Percentiles rank a stretch among this genome's conserved stretches.
Evolutionary conservation across 2,113 vertebrate genomes (phyloP).

Genomic region (Spheniscus mendiculus): DNA sequence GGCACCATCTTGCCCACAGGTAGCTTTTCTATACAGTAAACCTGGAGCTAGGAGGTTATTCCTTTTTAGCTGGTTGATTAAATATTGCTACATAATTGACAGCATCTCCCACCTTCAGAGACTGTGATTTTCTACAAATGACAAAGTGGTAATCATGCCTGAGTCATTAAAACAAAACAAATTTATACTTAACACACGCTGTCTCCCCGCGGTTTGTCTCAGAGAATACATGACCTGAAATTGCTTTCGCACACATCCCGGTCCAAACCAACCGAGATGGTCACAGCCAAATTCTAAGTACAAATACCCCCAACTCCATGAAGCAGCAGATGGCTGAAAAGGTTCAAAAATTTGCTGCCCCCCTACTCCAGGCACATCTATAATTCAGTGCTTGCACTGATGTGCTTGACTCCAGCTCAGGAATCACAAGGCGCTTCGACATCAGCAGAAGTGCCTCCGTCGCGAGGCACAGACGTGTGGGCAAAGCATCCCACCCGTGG

Average conservation of each 20-base stretch:
- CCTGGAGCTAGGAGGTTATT: neutral
- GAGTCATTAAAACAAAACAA: neutral
- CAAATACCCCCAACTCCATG: neutral
- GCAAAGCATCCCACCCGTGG: neutral
- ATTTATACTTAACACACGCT: neutral
- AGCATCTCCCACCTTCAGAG: neutral
- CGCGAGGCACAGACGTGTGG: neutral
- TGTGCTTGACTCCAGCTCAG: neutral
- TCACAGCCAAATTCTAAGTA: neutral
- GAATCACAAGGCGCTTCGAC: accelerated
- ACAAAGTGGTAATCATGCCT: neutral
- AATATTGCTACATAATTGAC: neutral
- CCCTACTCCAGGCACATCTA: neutral
- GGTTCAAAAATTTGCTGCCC: neutral
- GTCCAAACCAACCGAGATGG: neutral
- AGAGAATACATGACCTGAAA: neutral
- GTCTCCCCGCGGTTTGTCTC: neutral
- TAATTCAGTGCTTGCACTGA: neutral
- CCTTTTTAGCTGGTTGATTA: neutral
- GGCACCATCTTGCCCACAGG: neutral
- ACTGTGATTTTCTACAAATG: neutral
- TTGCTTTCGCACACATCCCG: neutral
- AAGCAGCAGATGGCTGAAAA: neutral
- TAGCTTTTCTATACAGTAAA: neutral
- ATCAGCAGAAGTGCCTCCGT: neutral